Conservation (phyloP, 2,888 invertebrate species). For the Diaphora mendica region DNA sequence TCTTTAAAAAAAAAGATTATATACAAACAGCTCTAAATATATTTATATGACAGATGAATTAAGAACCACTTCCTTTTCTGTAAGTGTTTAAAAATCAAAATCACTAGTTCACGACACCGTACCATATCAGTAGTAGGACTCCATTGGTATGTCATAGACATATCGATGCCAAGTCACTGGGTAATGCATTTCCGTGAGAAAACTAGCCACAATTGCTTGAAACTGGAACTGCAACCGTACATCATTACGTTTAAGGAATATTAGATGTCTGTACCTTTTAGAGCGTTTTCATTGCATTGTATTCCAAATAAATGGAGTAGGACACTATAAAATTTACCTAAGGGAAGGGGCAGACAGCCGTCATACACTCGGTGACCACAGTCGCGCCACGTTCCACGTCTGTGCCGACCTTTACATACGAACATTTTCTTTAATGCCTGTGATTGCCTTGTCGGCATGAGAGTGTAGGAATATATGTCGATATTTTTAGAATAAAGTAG, state of each 20-base stretch:
- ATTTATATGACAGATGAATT: background rate
- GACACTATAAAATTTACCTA: background rate
- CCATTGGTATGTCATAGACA: constrained; percentile 44
- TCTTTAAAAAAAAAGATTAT: too few species aligned
- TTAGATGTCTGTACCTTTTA: constrained; percentile 9
- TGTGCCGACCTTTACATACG: background rate
- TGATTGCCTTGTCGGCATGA: background rate
- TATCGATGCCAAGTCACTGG: constrained; percentile 41
- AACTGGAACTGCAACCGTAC: constrained; percentile 31
- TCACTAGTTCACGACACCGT: constrained; percentile 26
- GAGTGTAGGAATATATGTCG: background rate
- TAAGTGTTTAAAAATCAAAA: constrained; percentile 8
- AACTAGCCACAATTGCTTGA: constrained; percentile 53
- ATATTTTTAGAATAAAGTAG: too few species aligned
- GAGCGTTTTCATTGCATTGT: constrained; percentile 3
- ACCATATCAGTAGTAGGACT: constrained; percentile 31
- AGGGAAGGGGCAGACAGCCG: background rate
- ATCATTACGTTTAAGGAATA: constrained; percentile 25
- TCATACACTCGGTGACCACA: too few species aligned
- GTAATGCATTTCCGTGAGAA: constrained; percentile 62
- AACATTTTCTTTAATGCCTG: background rate
- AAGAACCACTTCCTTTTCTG: background rate
- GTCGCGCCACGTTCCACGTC: too few species aligned
- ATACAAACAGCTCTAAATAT: background rate
- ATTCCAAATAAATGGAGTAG: background rate